These are phyloP conservation scores for Romanomermis culicivorax DNA, from an alignment of 2,888 invertebrate species.

Conservation along the genomic window DNA sequence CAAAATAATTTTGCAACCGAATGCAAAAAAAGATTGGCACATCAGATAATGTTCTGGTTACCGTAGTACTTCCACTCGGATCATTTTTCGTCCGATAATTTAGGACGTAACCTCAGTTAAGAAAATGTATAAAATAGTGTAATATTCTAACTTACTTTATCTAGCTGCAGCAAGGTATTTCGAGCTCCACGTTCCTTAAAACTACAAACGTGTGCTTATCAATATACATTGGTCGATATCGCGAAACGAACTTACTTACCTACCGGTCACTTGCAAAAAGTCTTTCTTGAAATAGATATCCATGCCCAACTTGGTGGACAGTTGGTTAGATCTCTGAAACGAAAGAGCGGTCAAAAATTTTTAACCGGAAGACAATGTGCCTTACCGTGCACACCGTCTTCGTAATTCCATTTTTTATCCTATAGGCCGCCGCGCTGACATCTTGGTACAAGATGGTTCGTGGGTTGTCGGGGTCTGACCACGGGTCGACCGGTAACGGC, in stretches of 20 bases:
- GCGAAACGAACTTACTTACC: constrained; percentile 35
- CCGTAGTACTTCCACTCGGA: no score
- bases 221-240: background rate
- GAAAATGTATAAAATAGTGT: no score
- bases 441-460: constrained; percentile 54
- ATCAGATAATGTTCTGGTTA: no score
- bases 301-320: constrained; percentile 48
- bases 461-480: constrained; percentile 8
- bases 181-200: constrained; percentile 87
- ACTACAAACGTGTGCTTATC: constrained; percentile 34
- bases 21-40: no score
- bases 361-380: background rate
- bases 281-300: constrained; percentile 80
- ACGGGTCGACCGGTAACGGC: constrained; percentile 5
- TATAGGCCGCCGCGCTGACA: constrained; percentile 65
- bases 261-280: constrained; percentile 79
- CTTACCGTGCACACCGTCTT: constrained; percentile 66
- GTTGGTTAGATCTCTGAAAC: constrained; percentile 41
- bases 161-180: constrained; percentile 13
- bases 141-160: background rate
- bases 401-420: constrained; percentile 58
- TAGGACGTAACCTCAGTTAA: no score
- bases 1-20: background rate
- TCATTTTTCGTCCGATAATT: no score
- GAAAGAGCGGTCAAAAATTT: background rate